phyloP scores from a whole-genome alignment of 2,888 invertebrate species.

The Pherbina coryleti region DNA sequence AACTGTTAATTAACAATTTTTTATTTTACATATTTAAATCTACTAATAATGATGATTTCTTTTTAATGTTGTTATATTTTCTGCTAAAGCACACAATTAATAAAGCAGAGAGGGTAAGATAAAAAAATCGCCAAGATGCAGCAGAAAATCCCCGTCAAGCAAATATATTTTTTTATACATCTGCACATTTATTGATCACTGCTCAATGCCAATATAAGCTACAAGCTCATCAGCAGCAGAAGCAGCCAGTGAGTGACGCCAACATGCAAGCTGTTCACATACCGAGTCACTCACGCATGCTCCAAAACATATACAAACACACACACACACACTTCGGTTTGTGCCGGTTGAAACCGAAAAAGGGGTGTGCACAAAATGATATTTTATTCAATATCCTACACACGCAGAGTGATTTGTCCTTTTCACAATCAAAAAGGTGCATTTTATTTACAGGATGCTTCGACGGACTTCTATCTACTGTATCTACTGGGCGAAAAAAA shows the following conservation, averaged over 20 bases:
- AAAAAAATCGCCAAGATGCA: not conserved
- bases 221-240: slow-evolving; percentile 20
- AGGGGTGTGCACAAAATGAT: slow-evolving; percentile 67
- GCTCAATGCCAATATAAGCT: slow-evolving; percentile 17
- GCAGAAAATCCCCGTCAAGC: not conserved
- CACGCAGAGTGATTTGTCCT: slow-evolving; percentile 59
- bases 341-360: slow-evolving; percentile 22
- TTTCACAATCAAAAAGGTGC: slow-evolving; percentile 53
- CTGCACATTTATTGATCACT: slow-evolving; percentile 46
- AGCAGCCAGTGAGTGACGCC: slow-evolving; percentile 30
- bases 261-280: slow-evolving; percentile 35
- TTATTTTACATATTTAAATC: not conserved
- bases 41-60: slow-evolving; percentile 66
- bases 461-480: slow-evolving; percentile 4
- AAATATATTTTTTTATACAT: not conserved
- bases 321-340: not conserved
- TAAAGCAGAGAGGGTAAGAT: not conserved
- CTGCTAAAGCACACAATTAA: not conserved
- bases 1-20: not conserved
- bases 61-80: slow-evolving; percentile 56
- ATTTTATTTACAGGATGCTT: slow-evolving; percentile 33
- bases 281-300: not conserved
- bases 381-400: slow-evolving; percentile 67
- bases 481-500: slow-evolving; percentile 29
- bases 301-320: slow-evolving; percentile 16